phyloP scores from a whole-genome alignment of 1,140 invertebrate species.

The Branchinecta lindahli region DNA sequence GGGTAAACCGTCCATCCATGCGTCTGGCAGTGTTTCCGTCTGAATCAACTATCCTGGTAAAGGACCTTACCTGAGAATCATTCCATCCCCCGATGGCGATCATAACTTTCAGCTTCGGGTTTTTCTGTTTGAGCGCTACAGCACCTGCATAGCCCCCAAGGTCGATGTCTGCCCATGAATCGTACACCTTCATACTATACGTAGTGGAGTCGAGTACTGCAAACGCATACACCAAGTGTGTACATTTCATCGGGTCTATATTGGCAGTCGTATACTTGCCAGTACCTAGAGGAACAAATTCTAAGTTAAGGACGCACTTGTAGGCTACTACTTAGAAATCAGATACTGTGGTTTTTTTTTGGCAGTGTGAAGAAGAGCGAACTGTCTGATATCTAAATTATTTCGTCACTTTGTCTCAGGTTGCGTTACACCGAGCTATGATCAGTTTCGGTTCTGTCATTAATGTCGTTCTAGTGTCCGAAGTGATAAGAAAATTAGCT shows the following conservation, averaged over 20 bases:
- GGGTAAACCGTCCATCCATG: no score
- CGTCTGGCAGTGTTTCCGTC: no score
- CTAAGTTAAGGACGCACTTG: neutral
- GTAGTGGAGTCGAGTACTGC: conserved; percentile 25
- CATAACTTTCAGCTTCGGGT: conserved; percentile 47
- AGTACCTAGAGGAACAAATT: neutral
- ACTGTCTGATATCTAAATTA: no score
- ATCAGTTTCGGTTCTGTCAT: no score
- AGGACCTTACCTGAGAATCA: conserved; percentile 38
- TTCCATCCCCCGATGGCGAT: conserved; percentile 61
- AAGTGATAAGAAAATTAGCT: no score
- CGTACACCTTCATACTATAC: conserved; percentile 21
- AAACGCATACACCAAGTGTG: conserved; percentile 35
- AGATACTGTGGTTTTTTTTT: neutral
- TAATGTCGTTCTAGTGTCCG: no score
- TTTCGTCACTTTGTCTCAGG: no score
- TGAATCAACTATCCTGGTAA: no score
- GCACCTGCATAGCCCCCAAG: conserved; percentile 24
- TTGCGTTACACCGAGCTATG: no score
- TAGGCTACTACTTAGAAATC: neutral
- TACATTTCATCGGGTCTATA: conserved; percentile 31
- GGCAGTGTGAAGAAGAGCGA: neutral
- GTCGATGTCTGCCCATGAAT: conserved; percentile 18
- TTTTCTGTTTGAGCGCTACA: conserved; percentile 41
- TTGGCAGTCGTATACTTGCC: conserved; percentile 23